Conservation (phyloP, 2,113 vertebrate species). For the Oreotrochilus melanogaster region DNA sequence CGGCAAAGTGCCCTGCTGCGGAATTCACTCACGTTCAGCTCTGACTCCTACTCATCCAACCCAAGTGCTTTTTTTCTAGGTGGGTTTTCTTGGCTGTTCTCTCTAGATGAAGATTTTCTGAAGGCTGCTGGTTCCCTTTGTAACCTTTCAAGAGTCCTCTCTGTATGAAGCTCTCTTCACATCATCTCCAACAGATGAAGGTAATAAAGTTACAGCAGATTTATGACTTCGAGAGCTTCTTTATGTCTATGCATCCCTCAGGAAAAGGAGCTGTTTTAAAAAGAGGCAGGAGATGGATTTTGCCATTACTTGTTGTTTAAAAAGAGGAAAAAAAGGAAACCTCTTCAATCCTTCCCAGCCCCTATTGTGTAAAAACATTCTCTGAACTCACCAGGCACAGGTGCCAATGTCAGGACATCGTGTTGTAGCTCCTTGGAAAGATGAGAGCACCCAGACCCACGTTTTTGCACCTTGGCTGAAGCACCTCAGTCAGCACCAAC, state of each 20-base stretch:
- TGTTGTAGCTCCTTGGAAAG: not conserved
- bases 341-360: not conserved
- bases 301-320: constrained; percentile 37
- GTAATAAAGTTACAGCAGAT: constrained; percentile 46
- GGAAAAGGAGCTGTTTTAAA: constrained; percentile 27
- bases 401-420: not conserved
- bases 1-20: not conserved
- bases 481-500: not conserved
- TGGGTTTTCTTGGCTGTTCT: constrained; percentile 13
- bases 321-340: not conserved
- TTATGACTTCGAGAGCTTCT: constrained; percentile 32
- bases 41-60: constrained; percentile 11
- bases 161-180: constrained; percentile 45
- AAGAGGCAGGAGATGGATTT: constrained; percentile 2
- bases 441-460: rapidly evolving
- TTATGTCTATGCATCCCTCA: constrained; percentile 37
- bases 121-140: constrained; percentile 24
- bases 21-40: not conserved
- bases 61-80: not conserved
- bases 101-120: constrained; percentile 23
- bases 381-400: not conserved
- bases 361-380: constrained; percentile 2
- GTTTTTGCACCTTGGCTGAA: not conserved
- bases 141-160: constrained; percentile 55
- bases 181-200: constrained; percentile 10